Conservation (phyloP, 2,113 vertebrate species). For the Myrmecobius fasciatus region DNA sequence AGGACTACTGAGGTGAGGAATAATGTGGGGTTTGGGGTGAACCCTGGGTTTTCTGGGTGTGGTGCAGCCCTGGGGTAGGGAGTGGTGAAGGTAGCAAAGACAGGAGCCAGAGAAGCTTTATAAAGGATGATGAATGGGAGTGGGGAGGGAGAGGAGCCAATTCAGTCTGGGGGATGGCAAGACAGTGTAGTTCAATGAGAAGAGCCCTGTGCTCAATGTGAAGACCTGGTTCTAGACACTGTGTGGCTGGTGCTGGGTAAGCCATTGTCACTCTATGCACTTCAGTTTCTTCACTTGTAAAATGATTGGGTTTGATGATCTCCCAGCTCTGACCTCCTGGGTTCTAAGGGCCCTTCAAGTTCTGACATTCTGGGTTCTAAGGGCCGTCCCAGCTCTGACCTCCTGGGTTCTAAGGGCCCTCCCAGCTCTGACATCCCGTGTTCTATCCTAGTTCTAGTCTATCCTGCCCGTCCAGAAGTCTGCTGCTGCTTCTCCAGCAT, state of each 20-base stretch:
- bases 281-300: not conserved
- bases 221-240: not conserved
- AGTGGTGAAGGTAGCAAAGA: not conserved
- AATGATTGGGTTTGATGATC: not conserved
- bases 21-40: not conserved
- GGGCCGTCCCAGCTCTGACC: no score
- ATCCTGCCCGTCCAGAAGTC: not conserved
- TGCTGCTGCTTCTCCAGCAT: not conserved
- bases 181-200: not conserved
- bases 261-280: not conserved
- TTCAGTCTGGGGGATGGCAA: not conserved
- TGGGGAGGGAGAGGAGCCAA: not conserved
- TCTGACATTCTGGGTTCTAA: not conserved
- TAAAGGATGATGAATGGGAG: not conserved
- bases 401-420: no score
- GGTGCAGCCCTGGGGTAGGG: not conserved
- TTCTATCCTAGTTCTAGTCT: not conserved
- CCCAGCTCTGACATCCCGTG: no score
- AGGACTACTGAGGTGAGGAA: not conserved
- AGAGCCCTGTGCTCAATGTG: no score
- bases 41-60: not conserved
- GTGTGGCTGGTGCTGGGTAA: not conserved
- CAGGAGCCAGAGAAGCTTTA: slow-evolving; percentile 2
- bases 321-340: not conserved
- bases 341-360: not conserved